Conservation (phyloP, 1,140 invertebrate genomes). For the Papilio polytes region DNA sequence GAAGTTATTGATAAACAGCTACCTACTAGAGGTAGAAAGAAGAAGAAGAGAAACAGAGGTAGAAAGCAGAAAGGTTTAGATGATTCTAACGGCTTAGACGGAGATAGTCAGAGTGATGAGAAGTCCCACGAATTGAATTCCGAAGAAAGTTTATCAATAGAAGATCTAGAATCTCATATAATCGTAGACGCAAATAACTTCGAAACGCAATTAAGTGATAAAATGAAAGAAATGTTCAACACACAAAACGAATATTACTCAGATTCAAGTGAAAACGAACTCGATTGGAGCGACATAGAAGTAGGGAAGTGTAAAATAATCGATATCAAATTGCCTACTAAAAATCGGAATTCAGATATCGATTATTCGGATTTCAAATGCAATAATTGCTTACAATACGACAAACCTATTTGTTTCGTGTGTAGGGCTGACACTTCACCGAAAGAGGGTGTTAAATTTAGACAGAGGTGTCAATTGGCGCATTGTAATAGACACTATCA, state of each 20-base stretch:
- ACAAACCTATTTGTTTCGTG: conserved; percentile 79
- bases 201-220: conserved; percentile 64
- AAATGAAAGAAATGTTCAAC: conserved; percentile 75
- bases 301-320: conserved; percentile 77
- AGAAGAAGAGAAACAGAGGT: conserved; percentile 67
- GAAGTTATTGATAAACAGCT: conserved; percentile 53
- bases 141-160: conserved; percentile 61
- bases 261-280: conserved; percentile 65
- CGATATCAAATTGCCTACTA: conserved; percentile 64
- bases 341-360: conserved; percentile 41
- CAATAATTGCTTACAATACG: conserved; percentile 75
- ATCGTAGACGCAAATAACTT: conserved; percentile 67
- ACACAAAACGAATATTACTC: conserved; percentile 62
- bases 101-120: conserved; percentile 68
- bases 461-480: conserved; percentile 84
- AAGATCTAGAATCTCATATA: conserved; percentile 57
- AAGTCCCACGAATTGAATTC: conserved; percentile 63
- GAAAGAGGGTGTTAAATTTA: conserved; percentile 54
- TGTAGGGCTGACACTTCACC: conserved; percentile 71
- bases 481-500: conserved; percentile 90
- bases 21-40: conserved; percentile 65
- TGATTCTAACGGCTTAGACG: conserved; percentile 49
- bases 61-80: conserved; percentile 61
- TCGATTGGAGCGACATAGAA: conserved; percentile 66
- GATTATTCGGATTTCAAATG: conserved; percentile 80